phyloP scores from a whole-genome alignment of 2,797 vertebrate species.

The Cirrhinus molitorella region DNA sequence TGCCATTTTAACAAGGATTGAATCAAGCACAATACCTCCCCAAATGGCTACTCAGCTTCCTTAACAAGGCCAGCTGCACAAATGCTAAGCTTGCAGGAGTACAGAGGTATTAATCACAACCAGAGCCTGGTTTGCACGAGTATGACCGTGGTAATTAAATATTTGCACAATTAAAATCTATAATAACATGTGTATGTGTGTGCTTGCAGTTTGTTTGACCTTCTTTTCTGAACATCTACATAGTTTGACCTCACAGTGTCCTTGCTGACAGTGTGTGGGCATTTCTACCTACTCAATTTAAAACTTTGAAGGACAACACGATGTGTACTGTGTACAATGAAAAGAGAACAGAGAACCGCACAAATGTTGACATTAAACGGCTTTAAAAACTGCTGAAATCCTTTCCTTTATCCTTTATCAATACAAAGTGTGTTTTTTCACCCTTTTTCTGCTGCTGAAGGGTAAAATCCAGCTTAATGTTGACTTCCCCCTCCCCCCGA shows the following conservation, averaged over 20 bases:
- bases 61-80: slow-evolving; percentile 54
- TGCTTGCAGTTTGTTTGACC: not conserved
- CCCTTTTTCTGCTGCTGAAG: not conserved
- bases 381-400: not conserved
- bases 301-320: slow-evolving; percentile 17
- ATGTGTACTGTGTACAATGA: not conserved
- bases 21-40: slow-evolving; percentile 71
- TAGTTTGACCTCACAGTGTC: not conserved
- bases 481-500: slow-evolving; percentile 25
- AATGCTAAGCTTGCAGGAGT: not conserved
- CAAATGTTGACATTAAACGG: slow-evolving; percentile 9
- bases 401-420: slow-evolving; percentile 23
- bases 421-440: not conserved
- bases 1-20: slow-evolving; percentile 76
- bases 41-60: slow-evolving; percentile 71
- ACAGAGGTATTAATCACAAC: not conserved
- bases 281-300: slow-evolving; percentile 1
- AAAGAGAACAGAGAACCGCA: slow-evolving; percentile 5
- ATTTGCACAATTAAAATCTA: not conserved
- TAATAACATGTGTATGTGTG: not conserved
- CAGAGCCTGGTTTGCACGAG: not conserved
- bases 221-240: not conserved
- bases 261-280: slow-evolving; percentile 15
- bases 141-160: not conserved
- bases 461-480: slow-evolving; percentile 31